phyloP scores from a whole-genome alignment of 2,888 invertebrate genomes.

The Apamea sordens region DNA sequence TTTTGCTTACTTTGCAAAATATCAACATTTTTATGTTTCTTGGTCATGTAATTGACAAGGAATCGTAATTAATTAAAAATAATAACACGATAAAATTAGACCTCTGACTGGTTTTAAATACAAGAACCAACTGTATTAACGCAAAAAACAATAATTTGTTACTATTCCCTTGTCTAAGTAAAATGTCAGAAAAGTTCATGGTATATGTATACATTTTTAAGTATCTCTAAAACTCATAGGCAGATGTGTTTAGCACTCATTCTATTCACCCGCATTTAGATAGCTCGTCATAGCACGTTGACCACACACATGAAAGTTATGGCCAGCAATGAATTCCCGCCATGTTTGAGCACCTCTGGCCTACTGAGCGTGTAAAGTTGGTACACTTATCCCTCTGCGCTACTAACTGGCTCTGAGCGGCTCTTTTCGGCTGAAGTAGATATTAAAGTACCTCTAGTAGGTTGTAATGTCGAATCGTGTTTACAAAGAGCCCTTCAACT shows the following conservation, averaged over 20 bases:
- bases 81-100: background rate
- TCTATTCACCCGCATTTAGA: too few relatives aligned
- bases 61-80: background rate
- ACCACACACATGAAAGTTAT: background rate
- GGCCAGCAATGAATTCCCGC: background rate
- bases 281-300: background rate
- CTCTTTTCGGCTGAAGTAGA: conserved; percentile 24
- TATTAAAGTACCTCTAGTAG: background rate
- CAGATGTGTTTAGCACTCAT: too few relatives aligned
- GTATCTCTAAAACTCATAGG: too few relatives aligned
- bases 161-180: background rate
- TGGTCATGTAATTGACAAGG: background rate
- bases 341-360: conserved; percentile 41
- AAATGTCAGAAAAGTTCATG: background rate
- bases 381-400: conserved; percentile 18
- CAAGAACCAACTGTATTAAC: background rate
- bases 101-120: background rate
- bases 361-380: conserved; percentile 40
- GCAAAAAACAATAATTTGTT: too few relatives aligned
- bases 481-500: conserved; percentile 3
- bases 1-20: background rate
- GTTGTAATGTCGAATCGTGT: conserved; percentile 10
- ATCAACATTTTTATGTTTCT: too few relatives aligned
- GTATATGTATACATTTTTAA: background rate
- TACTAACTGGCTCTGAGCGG: conserved; percentile 23